Evolutionary conservation across 1,140 invertebrate species (phyloP).

Genomic region (Solenopsis invicta): DNA sequence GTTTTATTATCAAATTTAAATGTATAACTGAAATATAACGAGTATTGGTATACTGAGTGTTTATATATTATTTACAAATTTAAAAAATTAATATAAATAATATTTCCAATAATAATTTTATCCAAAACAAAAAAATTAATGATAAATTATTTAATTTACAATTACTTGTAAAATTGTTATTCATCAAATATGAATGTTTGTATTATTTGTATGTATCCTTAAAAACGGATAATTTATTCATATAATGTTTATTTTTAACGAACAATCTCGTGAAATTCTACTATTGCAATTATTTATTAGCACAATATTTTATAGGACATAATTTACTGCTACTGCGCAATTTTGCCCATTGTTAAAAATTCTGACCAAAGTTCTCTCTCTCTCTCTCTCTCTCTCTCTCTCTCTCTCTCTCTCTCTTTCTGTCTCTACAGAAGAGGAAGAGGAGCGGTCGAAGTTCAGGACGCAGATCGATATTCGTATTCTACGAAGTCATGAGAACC

Average conservation of each 20-base stretch:
- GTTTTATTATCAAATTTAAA: neutral
- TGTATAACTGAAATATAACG: neutral
- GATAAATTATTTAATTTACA: neutral
- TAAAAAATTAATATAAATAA: neutral
- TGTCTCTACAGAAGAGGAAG: neutral
- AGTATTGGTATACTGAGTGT: neutral
- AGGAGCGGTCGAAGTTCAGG: constrained; percentile 16
- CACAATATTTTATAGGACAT: neutral
- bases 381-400: neutral
- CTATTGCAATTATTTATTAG: neutral
- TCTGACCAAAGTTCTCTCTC: too few relatives aligned
- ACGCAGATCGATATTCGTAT: constrained; percentile 49
- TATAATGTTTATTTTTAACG: neutral
- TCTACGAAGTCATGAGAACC: constrained; percentile 26
- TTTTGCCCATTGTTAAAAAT: constrained; percentile 36
- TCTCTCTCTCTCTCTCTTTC: too few relatives aligned
- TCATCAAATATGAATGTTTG: too few relatives aligned
- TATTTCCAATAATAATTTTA: neutral
- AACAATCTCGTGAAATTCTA: neutral
- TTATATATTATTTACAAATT: neutral
- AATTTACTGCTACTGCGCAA: constrained; percentile 3
- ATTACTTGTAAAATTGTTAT: neutral
- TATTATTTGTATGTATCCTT: neutral
- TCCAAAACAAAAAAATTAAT: neutral
- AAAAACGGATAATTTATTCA: neutral